Evolutionary conservation across 2,888 invertebrate genomes (phyloP).

Genomic region (Eueremaeus valkanovi): DNA sequence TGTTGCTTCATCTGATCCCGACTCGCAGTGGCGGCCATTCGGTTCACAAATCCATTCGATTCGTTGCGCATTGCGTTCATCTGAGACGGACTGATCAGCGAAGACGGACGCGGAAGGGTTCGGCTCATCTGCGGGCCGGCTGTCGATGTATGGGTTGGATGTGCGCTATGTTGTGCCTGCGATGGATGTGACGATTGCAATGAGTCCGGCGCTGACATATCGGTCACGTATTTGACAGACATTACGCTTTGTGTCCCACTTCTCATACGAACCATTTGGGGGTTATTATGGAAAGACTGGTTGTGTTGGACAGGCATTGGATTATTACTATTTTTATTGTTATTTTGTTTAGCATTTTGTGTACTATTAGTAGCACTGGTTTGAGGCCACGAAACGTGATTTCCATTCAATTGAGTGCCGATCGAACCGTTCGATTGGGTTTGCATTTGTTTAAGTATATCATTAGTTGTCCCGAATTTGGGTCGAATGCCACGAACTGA

Average conservation of each 20-base stretch:
- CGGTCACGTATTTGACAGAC: background rate
- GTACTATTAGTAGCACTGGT: background rate
- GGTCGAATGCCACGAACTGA: conserved; percentile 47
- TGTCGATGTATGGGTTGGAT: background rate
- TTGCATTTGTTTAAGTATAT: conserved; percentile 45
- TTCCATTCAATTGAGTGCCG: conserved; percentile 27
- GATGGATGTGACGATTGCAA: background rate
- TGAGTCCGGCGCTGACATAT: background rate
- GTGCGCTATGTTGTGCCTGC: too few species aligned
- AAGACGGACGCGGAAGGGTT: conserved; percentile 6
- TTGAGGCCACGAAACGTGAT: conserved; percentile 44
- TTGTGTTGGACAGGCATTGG: background rate
- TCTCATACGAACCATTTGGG: background rate
- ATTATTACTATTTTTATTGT: background rate
- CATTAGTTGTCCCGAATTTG: conserved; percentile 45
- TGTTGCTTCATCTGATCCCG: conserved; percentile 39
- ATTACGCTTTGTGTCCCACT: background rate
- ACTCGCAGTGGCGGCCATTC: background rate
- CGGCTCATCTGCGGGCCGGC: background rate
- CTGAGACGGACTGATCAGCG: background rate
- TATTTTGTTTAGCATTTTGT: too few species aligned
- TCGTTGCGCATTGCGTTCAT: background rate
- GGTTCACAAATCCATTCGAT: background rate
- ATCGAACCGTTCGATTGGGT: conserved; percentile 31
- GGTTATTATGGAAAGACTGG: background rate